A percentile compares a stretch with the other conserved stretches of the same genome.
These are phyloP conservation scores for Spicauda simplicius DNA, from an alignment of 2,888 invertebrate genomes.

Conservation along the genomic window DNA sequence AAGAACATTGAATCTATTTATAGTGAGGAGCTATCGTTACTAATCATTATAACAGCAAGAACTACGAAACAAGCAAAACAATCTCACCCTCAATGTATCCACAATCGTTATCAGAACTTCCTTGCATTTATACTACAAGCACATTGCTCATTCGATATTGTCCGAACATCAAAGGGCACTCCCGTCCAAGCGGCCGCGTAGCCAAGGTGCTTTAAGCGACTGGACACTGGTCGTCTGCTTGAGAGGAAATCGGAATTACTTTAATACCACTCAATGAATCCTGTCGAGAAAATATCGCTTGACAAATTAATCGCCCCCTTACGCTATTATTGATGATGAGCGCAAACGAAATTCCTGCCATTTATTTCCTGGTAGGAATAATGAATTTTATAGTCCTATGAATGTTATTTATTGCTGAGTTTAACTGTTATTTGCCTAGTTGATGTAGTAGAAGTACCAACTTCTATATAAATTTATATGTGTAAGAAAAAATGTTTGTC, in stretches of 20 bases:
- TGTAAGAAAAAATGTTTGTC: neutral
- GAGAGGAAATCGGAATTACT: constrained; percentile 39
- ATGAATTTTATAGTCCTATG: constrained; percentile 36
- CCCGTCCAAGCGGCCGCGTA: constrained; percentile 56
- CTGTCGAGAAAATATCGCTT: constrained; percentile 41
- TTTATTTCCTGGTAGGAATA: constrained; percentile 31
- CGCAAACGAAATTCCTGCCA: constrained; percentile 34
- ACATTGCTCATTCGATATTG: constrained; percentile 36
- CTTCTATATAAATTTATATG: neutral
- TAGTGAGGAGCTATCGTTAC: no score
- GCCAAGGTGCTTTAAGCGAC: constrained; percentile 67
- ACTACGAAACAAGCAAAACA: neutral
- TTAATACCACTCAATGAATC: constrained; percentile 40
- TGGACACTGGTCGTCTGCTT: constrained; percentile 64
- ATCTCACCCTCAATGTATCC: neutral
- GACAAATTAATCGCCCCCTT: constrained; percentile 36
- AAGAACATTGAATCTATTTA: no score
- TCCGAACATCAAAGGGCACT: constrained; percentile 60
- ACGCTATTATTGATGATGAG: constrained; percentile 37
- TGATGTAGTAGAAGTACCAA: neutral
- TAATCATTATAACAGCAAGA: no score
- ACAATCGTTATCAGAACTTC: constrained; percentile 2
- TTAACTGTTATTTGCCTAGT: constrained; percentile 22
- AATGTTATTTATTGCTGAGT: constrained; percentile 32
- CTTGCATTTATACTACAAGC: constrained; percentile 9